Conservation (phyloP, 2,888 invertebrate species). For the Noctua pronuba region DNA sequence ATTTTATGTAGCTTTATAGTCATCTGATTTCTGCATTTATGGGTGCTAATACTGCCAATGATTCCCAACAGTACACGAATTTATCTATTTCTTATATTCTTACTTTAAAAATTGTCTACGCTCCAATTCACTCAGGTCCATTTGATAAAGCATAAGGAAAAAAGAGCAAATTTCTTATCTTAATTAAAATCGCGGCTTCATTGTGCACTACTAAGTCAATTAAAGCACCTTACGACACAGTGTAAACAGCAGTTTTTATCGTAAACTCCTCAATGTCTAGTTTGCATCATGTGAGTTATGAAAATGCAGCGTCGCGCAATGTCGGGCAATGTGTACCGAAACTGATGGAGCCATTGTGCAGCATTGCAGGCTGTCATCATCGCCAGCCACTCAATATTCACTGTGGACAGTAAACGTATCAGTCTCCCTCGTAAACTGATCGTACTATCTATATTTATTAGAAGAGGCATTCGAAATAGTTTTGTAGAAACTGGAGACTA, state of each 20-base stretch:
- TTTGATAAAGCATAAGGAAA: constrained; percentile 23
- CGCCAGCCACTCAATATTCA: background rate
- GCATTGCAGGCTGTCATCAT: constrained; percentile 30
- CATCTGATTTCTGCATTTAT: background rate
- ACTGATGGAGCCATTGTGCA: constrained; percentile 40
- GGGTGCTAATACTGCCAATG: too few species aligned
- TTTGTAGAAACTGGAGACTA: background rate
- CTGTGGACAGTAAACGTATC: background rate
- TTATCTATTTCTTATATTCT: background rate
- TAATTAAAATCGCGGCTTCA: constrained; percentile 46
- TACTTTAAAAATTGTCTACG: background rate
- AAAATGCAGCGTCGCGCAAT: constrained; percentile 47
- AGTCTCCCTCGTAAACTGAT: constrained; percentile 3
- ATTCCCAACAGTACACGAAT: background rate
- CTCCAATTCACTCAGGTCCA: constrained; percentile 1
- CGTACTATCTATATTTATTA: background rate
- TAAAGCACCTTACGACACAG: constrained; percentile 33
- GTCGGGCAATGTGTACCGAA: constrained; percentile 23
- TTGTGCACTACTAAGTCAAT: constrained; percentile 45
- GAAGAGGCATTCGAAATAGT: background rate
- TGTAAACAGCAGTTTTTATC: constrained; percentile 16
- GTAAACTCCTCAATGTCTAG: constrained; percentile 49
- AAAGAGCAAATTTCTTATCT: constrained; percentile 29
- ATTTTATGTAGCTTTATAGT: background rate
- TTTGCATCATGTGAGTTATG: constrained; percentile 56